Percentiles rank a stretch among this genome's conserved stretches.
These are phyloP conservation scores for Rattus rattus DNA, from an alignment of 2,113 vertebrate genomes.

Conservation along the genomic window DNA sequence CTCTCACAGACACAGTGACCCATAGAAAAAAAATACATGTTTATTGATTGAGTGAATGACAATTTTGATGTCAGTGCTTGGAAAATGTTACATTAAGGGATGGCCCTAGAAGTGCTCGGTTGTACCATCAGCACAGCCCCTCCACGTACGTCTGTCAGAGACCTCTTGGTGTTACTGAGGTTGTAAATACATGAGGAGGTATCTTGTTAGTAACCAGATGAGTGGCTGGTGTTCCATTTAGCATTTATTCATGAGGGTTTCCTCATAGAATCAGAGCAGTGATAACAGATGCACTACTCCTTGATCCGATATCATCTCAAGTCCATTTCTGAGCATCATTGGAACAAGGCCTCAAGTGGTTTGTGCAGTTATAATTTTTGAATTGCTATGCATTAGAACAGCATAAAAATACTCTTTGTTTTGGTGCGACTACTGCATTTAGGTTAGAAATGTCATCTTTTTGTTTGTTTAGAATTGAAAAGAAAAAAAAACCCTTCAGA, in stretches of 20 bases:
- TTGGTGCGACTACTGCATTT: slow-evolving; percentile 49
- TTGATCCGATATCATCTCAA: slow-evolving; percentile 50
- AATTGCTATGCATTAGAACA: slow-evolving; percentile 59
- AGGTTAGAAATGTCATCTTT: slow-evolving; percentile 47
- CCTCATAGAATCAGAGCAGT: neutral
- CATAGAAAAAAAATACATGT: slow-evolving; percentile 25
- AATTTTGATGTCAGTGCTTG: slow-evolving; percentile 6
- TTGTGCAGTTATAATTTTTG: slow-evolving; percentile 43
- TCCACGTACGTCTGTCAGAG: slow-evolving; percentile 11
- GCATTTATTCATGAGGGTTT: slow-evolving; percentile 41
- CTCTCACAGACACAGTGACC: slow-evolving; percentile 48
- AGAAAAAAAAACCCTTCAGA: slow-evolving; percentile 51
- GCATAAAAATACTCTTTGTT: slow-evolving; percentile 45
- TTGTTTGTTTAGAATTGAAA: slow-evolving; percentile 52
- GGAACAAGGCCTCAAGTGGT: slow-evolving; percentile 54
- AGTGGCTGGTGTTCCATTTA: slow-evolving; percentile 37
- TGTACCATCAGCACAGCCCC: slow-evolving; percentile 48
- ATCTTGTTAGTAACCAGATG: slow-evolving; percentile 40
- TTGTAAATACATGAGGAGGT: neutral
- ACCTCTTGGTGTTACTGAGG: slow-evolving; percentile 37
- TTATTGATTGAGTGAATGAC: slow-evolving; percentile 35
- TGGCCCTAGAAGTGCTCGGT: neutral
- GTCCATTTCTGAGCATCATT: slow-evolving; percentile 50
- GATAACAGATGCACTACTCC: neutral
- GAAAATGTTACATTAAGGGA: slow-evolving; percentile 26